Base-by-base conservation (phyloP, 2,797 vertebrate species). In the Liparis tanakae region DNA sequence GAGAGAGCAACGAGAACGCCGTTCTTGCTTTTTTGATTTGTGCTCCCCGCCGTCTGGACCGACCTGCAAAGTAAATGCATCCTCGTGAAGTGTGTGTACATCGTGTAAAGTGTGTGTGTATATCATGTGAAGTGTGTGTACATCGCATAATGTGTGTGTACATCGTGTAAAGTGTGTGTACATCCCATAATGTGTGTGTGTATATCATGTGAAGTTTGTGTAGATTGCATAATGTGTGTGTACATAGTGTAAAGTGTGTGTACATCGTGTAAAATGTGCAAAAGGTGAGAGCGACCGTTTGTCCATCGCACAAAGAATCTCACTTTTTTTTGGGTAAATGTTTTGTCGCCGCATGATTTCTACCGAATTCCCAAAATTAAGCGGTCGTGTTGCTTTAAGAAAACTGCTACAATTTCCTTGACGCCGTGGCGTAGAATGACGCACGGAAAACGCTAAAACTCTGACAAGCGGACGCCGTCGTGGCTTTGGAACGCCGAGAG, bases 161-260 rank as follows among this genome's bases (percentile, higher is more conserved):
- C 25, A 30, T 30, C 25, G 25, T 30, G 25, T 30, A 30, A 30
- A 69, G 76, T 72, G 63, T 33, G 37, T 17, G 67, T 22, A 30
- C 25, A 30, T 30, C 25, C n/a, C n/a, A n/a, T n/a, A n/a, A n/a
- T n/a, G 57, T n/a, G 65, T 63, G 10, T 58, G 48, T 70, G 51
- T 77, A 30, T 3, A 30, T 30, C 25, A 3, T 30, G 25, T 30
- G 25, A 30, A 30, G 75, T 70, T 73, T 72, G 62, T 33, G 37
- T 15, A 30, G 2, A 65, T 20, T 3, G 25, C 3, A 3, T 30
- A 3, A 30, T 2, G 34, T 36, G 58, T 50, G 48, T n/a, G 57
- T 18, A 17, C 9, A 30, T 30, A 48, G 50, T 22, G n/a, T 39
- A 12, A 39, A 9, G 37, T 39, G 22, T 10, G n/a, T 10, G 37